A percentile compares a stretch with the other conserved stretches of the same genome.
phyloP scores from a whole-genome alignment of 2,797 vertebrate species.

The Microctenopoma stevenorrisi region DNA sequence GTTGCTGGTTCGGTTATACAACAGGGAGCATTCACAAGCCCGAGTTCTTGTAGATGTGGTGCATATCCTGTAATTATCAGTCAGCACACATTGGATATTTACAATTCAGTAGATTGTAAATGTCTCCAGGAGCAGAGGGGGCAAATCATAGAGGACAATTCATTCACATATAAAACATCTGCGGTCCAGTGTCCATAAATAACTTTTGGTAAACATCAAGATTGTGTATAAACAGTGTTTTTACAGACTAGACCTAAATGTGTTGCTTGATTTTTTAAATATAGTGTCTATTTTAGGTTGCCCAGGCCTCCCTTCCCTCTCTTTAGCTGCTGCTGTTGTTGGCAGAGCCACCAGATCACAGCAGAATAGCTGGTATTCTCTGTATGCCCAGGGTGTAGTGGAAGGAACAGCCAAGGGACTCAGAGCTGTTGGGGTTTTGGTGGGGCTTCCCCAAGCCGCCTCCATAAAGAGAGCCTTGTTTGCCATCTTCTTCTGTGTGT shows the following conservation, averaged over 20 bases:
- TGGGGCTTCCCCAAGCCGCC: conserved; percentile 74
- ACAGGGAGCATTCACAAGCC: conserved; percentile 49
- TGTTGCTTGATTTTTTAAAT: conserved; percentile 67
- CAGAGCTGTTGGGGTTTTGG: conserved; percentile 67
- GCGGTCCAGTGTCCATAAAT: conserved; percentile 64
- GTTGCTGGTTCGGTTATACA: conserved; percentile 51
- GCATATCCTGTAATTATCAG: conserved; percentile 60
- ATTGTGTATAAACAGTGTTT: conserved; percentile 70
- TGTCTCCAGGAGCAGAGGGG: conserved; percentile 24
- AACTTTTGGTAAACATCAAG: conserved; percentile 71
- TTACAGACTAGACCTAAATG: conserved; percentile 73
- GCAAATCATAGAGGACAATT: conserved; percentile 65
- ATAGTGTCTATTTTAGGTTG: conserved; percentile 72
- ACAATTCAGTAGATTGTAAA: conserved; percentile 37
- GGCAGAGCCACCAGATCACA: conserved; percentile 54
- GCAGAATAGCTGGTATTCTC: conserved; percentile 74
- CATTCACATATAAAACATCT: conserved; percentile 62
- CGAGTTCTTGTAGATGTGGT: conserved; percentile 40
- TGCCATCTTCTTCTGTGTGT: conserved; percentile 21
- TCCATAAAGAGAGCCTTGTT: conserved; percentile 69
- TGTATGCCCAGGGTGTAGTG: conserved; percentile 49
- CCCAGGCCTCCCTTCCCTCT: conserved; percentile 75
- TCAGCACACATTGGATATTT: conserved; percentile 59
- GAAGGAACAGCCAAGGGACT: conserved; percentile 51
- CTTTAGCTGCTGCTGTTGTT: conserved; percentile 77